Evolutionary conservation across 2,797 vertebrate genomes (phyloP), one percentile per base, ranked within the genome.

Genomic region (Todus mexicanus): DNA sequence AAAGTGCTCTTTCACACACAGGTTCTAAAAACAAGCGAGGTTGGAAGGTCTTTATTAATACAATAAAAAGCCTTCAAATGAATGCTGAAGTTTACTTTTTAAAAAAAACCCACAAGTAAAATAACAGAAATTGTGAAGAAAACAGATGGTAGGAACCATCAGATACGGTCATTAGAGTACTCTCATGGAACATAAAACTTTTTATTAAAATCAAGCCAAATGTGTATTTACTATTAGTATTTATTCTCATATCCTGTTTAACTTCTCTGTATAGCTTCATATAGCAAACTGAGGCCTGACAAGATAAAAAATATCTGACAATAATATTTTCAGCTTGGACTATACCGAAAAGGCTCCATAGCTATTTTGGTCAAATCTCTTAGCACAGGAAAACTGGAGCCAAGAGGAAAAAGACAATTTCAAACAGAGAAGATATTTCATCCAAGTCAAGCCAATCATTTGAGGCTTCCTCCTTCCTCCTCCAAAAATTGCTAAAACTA

Each of bases 71-170:
- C 61, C 51, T 89, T 81, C 50, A 77, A 59, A 93, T 53, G 8
- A 70, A 71, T 72, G 84, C 84, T 45, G 63, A 96, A 93, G 91
- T 92, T 94, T 92, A 93, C 91, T 94, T 68, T n/a, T 38, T n/a
- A 25, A 69, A 59, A 77, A 38, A 74, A 35, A 1, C 2, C 2
- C 70, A 84, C 38, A 85, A 74, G 33, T 72, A 84, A 88, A 92
- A 94, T 89, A 95, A 93, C 33, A 94, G 71, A 85, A 89, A 79
- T 8, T 43, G 15, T 37, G 70, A 65, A 78, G 29, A 84, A 90
- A 94, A 94, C 33, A 27, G 37, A 33, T 82, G 59, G 26, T 60
- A 88, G 61, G 83, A 94, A 92, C 71, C 29, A 82, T 70, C 78
- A 91, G 51, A 91, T 74, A 87, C 10, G 17, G 57, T 81, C 63